Evolutionary conservation across 2,113 vertebrate species (phyloP).

Genomic region (Piprites chloris): DNA sequence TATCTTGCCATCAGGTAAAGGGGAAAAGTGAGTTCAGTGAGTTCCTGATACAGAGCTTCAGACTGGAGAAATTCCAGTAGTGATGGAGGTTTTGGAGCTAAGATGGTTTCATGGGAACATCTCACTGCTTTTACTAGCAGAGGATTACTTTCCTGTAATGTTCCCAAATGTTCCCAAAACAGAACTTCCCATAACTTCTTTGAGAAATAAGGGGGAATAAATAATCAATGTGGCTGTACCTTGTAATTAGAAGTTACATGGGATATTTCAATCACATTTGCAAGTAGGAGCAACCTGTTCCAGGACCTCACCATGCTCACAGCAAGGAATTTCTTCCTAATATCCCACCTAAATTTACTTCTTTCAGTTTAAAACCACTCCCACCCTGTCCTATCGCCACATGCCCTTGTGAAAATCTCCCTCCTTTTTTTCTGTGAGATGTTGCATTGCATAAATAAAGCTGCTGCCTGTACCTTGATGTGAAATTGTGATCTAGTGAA

Average conservation of each 20-base stretch:
- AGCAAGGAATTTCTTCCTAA: not conserved
- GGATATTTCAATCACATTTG: not conserved
- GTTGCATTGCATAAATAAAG: not conserved
- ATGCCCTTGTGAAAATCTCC: not conserved
- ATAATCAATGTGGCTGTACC: fast-evolving
- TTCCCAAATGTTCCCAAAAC: not conserved
- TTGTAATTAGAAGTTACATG: not conserved
- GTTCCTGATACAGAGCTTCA: constrained; percentile 19
- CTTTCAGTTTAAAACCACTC: not conserved
- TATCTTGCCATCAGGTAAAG: not conserved
- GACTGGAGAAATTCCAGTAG: not conserved
- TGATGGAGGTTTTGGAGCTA: not conserved
- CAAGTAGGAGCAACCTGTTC: not conserved
- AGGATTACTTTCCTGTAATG: not conserved
- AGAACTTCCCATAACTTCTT: not conserved
- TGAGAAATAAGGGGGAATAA: not conserved
- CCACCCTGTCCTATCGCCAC: not conserved
- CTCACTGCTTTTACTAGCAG: not conserved
- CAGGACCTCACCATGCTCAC: not conserved
- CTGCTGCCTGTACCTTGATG: not conserved
- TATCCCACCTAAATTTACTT: not conserved
- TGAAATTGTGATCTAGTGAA: not conserved
- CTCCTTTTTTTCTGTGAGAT: not conserved
- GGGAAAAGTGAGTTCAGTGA: not conserved
- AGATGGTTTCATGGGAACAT: not conserved